Percentiles rank a stretch among this genome's conserved stretches.
phyloP scores from a whole-genome alignment of 2,797 vertebrate genomes.

The Antennarius maculatus region DNA sequence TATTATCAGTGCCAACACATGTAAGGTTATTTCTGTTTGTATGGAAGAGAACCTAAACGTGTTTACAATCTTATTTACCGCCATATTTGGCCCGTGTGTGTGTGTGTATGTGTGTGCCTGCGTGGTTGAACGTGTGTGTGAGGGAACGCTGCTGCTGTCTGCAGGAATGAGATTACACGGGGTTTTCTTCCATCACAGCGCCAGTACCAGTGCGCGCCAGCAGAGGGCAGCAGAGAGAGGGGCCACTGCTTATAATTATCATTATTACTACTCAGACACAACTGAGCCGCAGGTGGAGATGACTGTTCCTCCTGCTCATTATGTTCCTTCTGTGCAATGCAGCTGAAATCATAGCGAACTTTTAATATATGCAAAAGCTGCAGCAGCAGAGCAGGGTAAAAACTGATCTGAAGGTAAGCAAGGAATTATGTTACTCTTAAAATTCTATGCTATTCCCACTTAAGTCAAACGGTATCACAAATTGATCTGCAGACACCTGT shows the following conservation, averaged over 20 bases:
- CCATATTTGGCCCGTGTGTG: conserved; percentile 34
- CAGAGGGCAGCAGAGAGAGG: conserved; percentile 67
- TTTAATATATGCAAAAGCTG: conserved; percentile 17
- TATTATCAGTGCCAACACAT: conserved; percentile 3
- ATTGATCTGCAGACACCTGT: conserved; percentile 24
- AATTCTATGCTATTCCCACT: conserved; percentile 7
- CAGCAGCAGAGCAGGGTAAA: conserved; percentile 14
- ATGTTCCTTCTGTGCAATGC: conserved; percentile 13
- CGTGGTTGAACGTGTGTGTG: background rate
- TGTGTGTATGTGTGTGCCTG: background rate
- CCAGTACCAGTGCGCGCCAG: conserved; percentile 32
- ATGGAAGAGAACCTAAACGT: conserved; percentile 35
- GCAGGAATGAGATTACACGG: conserved; percentile 62
- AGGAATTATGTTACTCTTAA: conserved; percentile 19
- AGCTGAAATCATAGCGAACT: conserved; percentile 14
- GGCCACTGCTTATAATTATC: conserved; percentile 1
- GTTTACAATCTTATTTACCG: conserved; percentile 42
- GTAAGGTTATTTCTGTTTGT: conserved; percentile 20
- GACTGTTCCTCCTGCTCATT: conserved; percentile 21
- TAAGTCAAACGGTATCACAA: conserved; percentile 43
- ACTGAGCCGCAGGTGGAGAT: conserved; percentile 19
- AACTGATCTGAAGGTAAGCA: conserved; percentile 8
- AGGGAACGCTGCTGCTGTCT: conserved; percentile 32
- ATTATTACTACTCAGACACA: conserved; percentile 24
- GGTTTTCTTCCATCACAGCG: conserved; percentile 15